phyloP scores from a whole-genome alignment of 2,888 invertebrate genomes.

The Zhuqinia jingwanae region DNA sequence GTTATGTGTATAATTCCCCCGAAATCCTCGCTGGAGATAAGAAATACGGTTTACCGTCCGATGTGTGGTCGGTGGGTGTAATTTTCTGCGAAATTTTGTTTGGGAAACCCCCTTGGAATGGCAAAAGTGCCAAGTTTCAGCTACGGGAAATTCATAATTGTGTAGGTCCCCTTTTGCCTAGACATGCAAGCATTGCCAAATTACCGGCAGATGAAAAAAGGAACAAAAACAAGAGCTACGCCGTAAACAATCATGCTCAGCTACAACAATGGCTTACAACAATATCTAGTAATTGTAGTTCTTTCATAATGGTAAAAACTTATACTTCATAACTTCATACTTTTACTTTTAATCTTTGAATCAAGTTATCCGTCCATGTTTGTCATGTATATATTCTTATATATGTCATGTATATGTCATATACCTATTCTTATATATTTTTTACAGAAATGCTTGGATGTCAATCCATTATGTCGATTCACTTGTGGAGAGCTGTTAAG shows the following conservation, averaged over 20 bases:
- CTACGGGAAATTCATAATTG: constrained; percentile 58
- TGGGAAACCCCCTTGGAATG: constrained; percentile 67
- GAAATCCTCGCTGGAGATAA: constrained; percentile 66
- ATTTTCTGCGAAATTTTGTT: constrained; percentile 68
- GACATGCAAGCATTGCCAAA: constrained; percentile 46
- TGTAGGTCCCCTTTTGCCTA: constrained; percentile 59
- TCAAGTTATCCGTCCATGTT: too few relatives aligned
- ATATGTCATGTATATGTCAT: not conserved
- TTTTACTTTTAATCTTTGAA: not conserved
- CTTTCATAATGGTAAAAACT: constrained; percentile 40
- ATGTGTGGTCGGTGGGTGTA: constrained; percentile 71
- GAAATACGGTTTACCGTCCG: constrained; percentile 49
- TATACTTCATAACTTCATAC: not conserved
- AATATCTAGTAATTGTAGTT: constrained; percentile 13
- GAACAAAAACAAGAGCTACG: not conserved
- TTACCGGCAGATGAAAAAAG: constrained; percentile 16
- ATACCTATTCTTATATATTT: constrained; percentile 2
- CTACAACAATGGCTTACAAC: constrained; percentile 46
- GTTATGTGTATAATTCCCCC: constrained; percentile 64
- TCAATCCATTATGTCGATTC: constrained; percentile 61
- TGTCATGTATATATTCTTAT: too few relatives aligned
- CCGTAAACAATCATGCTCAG: constrained; percentile 43
- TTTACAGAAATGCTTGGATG: constrained; percentile 68
- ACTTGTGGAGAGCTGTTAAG: constrained; percentile 61
- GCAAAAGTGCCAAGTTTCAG: constrained; percentile 57